phyloP scores from a whole-genome alignment of 2,113 vertebrate genomes.

The Elephas maximus region DNA sequence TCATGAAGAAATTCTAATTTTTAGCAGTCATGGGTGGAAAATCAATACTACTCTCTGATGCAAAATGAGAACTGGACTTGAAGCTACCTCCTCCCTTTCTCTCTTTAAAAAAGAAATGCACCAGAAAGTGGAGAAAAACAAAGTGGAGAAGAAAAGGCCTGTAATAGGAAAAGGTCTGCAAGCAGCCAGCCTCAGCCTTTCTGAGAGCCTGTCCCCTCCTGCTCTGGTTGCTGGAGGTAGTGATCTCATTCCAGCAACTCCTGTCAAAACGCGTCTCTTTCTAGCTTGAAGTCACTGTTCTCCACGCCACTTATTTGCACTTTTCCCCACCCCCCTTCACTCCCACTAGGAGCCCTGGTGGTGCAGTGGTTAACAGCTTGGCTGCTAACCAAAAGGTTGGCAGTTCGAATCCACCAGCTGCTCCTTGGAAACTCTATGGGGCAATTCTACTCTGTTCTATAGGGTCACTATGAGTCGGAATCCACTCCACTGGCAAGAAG shows the following conservation, averaged over 20 bases:
- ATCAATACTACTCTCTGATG: conserved; percentile 86
- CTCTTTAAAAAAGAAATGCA: conserved; percentile 62
- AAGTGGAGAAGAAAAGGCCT: background rate
- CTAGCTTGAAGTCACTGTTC: conserved; percentile 68
- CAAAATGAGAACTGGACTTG: conserved; percentile 81
- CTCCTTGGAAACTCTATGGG: no score
- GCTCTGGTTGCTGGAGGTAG: background rate
- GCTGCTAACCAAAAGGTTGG: no score
- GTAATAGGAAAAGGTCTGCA: conserved; percentile 53
- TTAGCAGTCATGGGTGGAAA: conserved; percentile 86
- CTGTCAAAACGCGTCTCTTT: conserved; percentile 80
- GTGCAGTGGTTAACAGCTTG: no score
- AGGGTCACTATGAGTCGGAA: no score
- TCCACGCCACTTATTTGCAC: conserved; percentile 27
- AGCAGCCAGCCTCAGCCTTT: background rate
- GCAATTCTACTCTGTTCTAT: no score
- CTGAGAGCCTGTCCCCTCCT: background rate
- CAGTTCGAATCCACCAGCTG: no score
- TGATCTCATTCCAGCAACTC: conserved; percentile 77
- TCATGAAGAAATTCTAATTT: conserved; percentile 88
- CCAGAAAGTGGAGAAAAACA: background rate
- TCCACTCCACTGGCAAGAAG: no score
- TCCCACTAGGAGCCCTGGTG: no score
- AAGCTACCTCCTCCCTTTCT: conserved; percentile 64
- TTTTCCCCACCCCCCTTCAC: conserved; percentile 36